Evolutionary conservation across 1,140 invertebrate genomes (phyloP).

Genomic region (Diachasma alloeum): DNA sequence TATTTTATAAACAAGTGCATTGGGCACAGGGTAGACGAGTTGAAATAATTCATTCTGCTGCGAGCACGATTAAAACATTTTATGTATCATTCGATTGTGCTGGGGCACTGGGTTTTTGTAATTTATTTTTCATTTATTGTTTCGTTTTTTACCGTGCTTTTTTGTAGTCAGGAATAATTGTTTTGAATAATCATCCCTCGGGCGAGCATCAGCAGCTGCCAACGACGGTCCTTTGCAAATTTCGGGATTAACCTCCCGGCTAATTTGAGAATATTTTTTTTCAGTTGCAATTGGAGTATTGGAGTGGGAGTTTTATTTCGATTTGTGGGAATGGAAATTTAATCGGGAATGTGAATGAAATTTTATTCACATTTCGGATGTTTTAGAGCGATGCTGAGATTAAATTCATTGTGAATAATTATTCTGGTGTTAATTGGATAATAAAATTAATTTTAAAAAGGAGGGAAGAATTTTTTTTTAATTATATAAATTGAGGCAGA

Average conservation of each 20-base stretch:
- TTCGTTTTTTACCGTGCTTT: not conserved
- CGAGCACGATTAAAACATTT: constrained; percentile 3
- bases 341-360: not conserved
- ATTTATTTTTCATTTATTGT: not conserved
- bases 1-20: not conserved
- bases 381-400: too few relatives aligned
- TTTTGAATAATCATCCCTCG: not conserved
- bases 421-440: too few relatives aligned
- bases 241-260: not conserved
- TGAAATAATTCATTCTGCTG: constrained; percentile 6
- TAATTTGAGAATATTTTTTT: not conserved
- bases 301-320: not conserved
- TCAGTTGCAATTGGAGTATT: not conserved
- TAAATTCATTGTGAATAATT: too few relatives aligned
- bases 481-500: too few relatives aligned
- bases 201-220: not conserved
- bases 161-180: not conserved
- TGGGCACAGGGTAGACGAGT: not conserved
- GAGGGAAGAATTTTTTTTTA: not conserved
- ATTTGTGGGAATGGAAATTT: not conserved
- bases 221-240: constrained; percentile 7
- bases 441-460: not conserved
- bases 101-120: not conserved
- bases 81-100: not conserved
- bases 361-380: not conserved